These are phyloP conservation scores for Strigops habroptila DNA, from an alignment of 2,113 vertebrate genomes.

Conservation along the genomic window DNA sequence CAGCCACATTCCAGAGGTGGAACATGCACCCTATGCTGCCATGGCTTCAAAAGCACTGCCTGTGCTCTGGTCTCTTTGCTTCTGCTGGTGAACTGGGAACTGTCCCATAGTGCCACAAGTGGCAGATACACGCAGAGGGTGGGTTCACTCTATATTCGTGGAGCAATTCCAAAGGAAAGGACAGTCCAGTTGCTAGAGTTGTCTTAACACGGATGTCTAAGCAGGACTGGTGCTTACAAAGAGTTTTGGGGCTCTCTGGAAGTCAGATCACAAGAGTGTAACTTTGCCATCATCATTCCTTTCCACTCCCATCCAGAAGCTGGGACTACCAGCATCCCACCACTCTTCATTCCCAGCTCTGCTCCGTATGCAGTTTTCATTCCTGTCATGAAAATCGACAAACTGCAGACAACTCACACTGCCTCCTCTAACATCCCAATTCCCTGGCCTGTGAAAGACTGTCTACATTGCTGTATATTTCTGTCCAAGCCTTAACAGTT, in stretches of 20 bases:
- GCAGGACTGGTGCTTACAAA: not conserved
- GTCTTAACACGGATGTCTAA: rapidly evolving
- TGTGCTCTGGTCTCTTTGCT: rapidly evolving
- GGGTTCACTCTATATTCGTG: not conserved
- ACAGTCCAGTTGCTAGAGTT: not conserved
- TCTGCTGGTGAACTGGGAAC: not conserved
- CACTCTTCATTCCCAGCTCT: not conserved
- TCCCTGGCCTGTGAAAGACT: not conserved
- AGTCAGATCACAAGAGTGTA: not conserved
- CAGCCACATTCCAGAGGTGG: not conserved
- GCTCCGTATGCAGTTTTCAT: not conserved
- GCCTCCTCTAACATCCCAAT: not conserved
- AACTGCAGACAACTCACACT: not conserved
- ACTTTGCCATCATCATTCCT: not conserved
- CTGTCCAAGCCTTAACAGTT: constrained; percentile 11
- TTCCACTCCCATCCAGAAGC: not conserved
- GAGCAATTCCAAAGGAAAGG: not conserved
- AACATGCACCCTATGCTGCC: rapidly evolving
- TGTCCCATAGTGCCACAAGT: not conserved
- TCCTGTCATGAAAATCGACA: constrained; percentile 18
- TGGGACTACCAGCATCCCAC: not conserved
- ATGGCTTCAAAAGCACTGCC: not conserved
- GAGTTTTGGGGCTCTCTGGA: not conserved
- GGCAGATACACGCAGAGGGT: not conserved
- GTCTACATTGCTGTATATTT: not conserved